Evolutionary conservation across 2,888 invertebrate species (phyloP).

Genomic region (Clunio marinus): DNA sequence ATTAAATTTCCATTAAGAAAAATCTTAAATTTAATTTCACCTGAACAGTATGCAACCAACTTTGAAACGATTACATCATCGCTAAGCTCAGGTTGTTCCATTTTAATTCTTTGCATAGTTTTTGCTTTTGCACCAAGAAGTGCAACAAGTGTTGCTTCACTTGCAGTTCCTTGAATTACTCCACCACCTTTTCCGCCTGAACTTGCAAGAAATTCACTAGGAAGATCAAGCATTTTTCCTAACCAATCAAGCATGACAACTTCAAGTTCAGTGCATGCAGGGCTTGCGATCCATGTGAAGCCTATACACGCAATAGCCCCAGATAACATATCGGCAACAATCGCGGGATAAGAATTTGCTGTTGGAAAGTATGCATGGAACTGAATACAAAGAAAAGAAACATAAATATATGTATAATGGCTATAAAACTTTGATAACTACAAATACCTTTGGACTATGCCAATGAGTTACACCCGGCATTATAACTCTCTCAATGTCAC

Average conservation of each 20-base stretch:
- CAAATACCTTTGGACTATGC: slow-evolving; percentile 72
- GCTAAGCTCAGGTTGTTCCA: slow-evolving; percentile 68
- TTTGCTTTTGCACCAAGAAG: slow-evolving; percentile 83
- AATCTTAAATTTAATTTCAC: too few species aligned
- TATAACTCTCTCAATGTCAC: slow-evolving; percentile 88
- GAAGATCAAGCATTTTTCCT: slow-evolving; percentile 85
- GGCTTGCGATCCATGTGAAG: slow-evolving; percentile 93
- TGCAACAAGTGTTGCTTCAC: slow-evolving; percentile 89
- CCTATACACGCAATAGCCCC: slow-evolving; percentile 95
- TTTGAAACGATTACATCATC: slow-evolving; percentile 70
- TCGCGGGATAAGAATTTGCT: slow-evolving; percentile 88
- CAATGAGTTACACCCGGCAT: slow-evolving; percentile 99
- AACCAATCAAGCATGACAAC: slow-evolving; percentile 95
- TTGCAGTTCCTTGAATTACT: slow-evolving; percentile 90
- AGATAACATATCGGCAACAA: slow-evolving; percentile 91
- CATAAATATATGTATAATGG: background rate
- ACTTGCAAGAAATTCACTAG: slow-evolving; percentile 75
- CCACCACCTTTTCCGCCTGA: slow-evolving; percentile 84
- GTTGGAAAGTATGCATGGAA: slow-evolving; percentile 96
- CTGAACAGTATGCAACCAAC: slow-evolving; percentile 81
- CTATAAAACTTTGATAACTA: background rate
- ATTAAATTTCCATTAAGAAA: slow-evolving; percentile 3
- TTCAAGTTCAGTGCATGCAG: slow-evolving; percentile 93
- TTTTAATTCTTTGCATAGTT: slow-evolving; percentile 63
- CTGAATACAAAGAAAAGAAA: too few species aligned